phyloP scores from a whole-genome alignment of 2,113 vertebrate genomes.

The Todiramphus saurophagus region DNA sequence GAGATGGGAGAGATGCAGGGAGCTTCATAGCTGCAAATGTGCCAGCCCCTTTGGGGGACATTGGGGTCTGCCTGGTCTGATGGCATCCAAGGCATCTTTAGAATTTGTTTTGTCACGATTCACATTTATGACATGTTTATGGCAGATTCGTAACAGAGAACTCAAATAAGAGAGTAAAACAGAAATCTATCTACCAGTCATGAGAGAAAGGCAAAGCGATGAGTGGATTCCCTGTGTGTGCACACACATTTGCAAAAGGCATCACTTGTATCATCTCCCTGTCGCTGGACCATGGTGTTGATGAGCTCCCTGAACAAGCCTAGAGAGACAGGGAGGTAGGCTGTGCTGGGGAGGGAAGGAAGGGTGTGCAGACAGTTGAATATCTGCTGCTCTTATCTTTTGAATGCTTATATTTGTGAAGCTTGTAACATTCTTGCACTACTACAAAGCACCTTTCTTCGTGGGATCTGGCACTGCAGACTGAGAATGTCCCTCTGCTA shows the following conservation, averaged over 20 bases:
- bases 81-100: neutral
- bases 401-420: neutral
- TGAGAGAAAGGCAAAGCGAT: neutral
- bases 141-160: neutral
- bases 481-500: neutral
- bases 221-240: neutral
- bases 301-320: neutral
- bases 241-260: rapidly evolving
- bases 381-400: neutral
- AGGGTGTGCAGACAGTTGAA: neutral
- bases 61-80: neutral
- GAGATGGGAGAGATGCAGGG: slow-evolving; percentile 8
- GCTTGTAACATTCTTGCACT: neutral
- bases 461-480: neutral
- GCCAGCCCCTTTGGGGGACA: neutral
- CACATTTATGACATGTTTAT: neutral
- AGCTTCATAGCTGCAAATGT: neutral
- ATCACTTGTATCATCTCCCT: rapidly evolving
- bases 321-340: neutral
- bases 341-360: neutral
- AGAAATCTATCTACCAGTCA: neutral
- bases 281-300: rapidly evolving
- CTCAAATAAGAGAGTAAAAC: neutral
- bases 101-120: neutral
- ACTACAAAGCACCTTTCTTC: neutral